Evolutionary conservation across 2,797 vertebrate genomes (phyloP), one percentile per base, ranked within the genome.

Genomic region (Vipera latastei): DNA sequence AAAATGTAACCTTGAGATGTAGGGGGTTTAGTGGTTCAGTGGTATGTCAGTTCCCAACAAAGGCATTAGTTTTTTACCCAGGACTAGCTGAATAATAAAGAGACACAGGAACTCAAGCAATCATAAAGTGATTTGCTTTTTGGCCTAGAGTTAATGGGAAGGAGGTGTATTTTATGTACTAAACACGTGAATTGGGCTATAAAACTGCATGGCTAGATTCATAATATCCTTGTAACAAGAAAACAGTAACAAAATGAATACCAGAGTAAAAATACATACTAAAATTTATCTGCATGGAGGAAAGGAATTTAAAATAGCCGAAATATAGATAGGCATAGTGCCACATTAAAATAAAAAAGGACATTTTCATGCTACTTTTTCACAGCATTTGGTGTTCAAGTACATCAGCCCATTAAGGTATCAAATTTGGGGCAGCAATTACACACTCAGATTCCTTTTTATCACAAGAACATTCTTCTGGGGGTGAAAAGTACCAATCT

Each of bases 271-370:
- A 97, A 94, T 94, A 93, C 9, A 2, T 18, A 91, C 91, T 94
- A 93, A 94, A 96, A 96, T 95, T 94, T 95, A 97, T 95, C 95
- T 96, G 96, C 94, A 91, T 85, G 88, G 0, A 95, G 91, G 38
- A 93, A 96, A 91, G 86, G 91, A 94, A 93, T 59, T 93, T 44
- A 89, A 92, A 65, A 16, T 22, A 57, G 60, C 22, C 4, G n/a
- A 7, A 8, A 9, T 57, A 57, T 57, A 6, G 9, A 22, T 86
- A 53, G 59, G 28, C 69, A 55, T n/a, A 57, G 25, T 86, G 60
- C 16, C 59, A 44, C 18, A 59, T 89, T 78, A 9, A 89, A 89
- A 53, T 65, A 60, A 85, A 89, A 92, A 16, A 22, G 25, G 48
- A 32, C 11, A 9, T 69, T 83, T 9, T 56, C 16, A 56, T 44